These are phyloP conservation scores for Anhinga rufa DNA, from an alignment of 2,113 vertebrate species.

Conservation along the genomic window DNA sequence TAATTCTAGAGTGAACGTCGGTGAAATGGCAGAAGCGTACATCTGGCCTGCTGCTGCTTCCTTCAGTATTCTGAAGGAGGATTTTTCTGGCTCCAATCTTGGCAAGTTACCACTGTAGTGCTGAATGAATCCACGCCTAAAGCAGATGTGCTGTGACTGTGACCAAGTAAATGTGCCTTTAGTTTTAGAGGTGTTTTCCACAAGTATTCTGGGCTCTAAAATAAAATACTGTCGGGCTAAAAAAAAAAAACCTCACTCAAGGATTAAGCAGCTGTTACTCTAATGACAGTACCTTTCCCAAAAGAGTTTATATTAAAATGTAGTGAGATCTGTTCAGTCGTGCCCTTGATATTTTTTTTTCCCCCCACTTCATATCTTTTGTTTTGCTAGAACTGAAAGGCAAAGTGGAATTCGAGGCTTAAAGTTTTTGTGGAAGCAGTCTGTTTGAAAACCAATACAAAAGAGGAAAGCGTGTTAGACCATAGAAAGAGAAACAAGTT, in stretches of 20 bases:
- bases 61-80: background rate
- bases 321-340: background rate
- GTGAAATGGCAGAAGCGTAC: rapidly evolving
- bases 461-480: background rate
- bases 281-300: background rate
- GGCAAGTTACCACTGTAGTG: rapidly evolving
- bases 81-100: rapidly evolving
- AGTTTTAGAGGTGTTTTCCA: background rate
- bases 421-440: background rate
- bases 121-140: background rate
- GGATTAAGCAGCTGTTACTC: background rate
- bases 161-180: background rate
- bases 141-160: background rate
- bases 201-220: background rate
- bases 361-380: background rate
- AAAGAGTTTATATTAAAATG: background rate
- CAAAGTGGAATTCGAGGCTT: background rate
- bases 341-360: background rate
- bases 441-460: background rate
- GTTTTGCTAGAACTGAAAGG: background rate
- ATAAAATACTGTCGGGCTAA: background rate
- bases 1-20: background rate
- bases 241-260: background rate
- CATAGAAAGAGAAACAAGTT: background rate
- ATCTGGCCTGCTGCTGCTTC: background rate